These are phyloP conservation scores for Physella acuta DNA, from an alignment of 1,140 invertebrate genomes.

Conservation along the genomic window DNA sequence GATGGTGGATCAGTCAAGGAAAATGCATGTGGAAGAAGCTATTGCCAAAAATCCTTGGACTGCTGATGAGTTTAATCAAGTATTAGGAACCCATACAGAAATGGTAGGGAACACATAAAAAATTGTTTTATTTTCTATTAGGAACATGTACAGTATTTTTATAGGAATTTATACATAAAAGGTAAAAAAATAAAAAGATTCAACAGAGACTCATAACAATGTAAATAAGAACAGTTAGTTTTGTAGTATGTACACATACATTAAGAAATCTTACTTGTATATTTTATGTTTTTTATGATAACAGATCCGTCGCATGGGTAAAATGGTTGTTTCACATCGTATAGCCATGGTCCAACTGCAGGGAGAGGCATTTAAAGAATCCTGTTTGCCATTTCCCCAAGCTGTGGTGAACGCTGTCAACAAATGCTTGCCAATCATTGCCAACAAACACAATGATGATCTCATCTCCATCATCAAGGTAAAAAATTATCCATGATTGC, in stretches of 20 bases:
- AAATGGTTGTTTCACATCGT: constrained; percentile 45
- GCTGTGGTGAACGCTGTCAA: constrained; percentile 47
- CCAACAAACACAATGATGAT: constrained; percentile 55
- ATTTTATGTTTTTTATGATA: neutral
- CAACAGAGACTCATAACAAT: too few relatives aligned
- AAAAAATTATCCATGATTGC: too few relatives aligned
- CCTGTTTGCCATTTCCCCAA: constrained; percentile 50
- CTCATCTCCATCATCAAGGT: constrained; percentile 57
- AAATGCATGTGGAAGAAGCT: constrained; percentile 49
- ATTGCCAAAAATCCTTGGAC: constrained; percentile 51
- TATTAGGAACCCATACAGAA: constrained; percentile 51
- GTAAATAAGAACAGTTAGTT: too few relatives aligned
- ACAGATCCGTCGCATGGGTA: constrained; percentile 50
- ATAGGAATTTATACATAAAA: too few relatives aligned
- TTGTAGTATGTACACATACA: too few relatives aligned
- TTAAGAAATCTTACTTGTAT: too few relatives aligned
- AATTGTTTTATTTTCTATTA: too few relatives aligned
- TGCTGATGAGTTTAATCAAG: constrained; percentile 56
- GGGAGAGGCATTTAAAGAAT: constrained; percentile 43
- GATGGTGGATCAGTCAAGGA: constrained; percentile 55
- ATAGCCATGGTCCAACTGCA: constrained; percentile 51
- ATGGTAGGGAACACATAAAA: too few relatives aligned
- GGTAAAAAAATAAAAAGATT: too few relatives aligned
- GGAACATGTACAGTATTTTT: too few relatives aligned
- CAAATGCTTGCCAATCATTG: constrained; percentile 49